A percentile compares a stretch with the other conserved stretches of the same genome.
Evolutionary conservation across 2,113 vertebrate species (phyloP).

Genomic region (Sitta europaea): DNA sequence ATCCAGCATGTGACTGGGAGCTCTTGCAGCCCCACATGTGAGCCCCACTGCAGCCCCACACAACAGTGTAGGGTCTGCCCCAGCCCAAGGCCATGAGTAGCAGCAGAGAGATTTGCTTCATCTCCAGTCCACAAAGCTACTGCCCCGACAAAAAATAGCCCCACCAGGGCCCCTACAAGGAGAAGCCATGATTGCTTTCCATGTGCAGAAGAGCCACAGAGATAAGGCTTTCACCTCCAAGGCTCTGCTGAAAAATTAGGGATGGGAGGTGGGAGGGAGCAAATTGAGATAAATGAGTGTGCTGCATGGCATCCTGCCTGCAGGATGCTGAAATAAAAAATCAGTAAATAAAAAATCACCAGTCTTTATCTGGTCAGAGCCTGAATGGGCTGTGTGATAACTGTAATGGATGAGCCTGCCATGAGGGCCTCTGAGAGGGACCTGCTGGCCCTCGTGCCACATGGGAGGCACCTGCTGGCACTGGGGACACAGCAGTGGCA

Average conservation of each 20-base stretch:
- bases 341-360: slow-evolving; percentile 54
- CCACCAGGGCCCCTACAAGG: background rate
- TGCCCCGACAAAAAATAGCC: background rate
- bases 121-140: background rate
- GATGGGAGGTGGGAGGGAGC: slow-evolving; percentile 30
- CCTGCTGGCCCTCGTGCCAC: background rate
- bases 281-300: slow-evolving; percentile 69
- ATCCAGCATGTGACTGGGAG: accelerated
- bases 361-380: slow-evolving; percentile 56
- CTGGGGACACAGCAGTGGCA: background rate
- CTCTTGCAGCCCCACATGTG: accelerated
- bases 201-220: background rate
- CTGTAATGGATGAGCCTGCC: slow-evolving; percentile 23
- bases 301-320: slow-evolving; percentile 7
- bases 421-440: background rate
- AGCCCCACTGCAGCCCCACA: background rate
- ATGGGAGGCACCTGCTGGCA: background rate
- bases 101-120: background rate
- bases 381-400: slow-evolving; percentile 34
- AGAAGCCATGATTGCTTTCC: background rate
- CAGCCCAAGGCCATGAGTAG: accelerated
- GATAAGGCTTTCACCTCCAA: slow-evolving; percentile 55
- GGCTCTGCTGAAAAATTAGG: slow-evolving; percentile 51
- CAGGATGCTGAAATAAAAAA: slow-evolving; percentile 42
- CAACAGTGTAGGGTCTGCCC: background rate